Base-by-base conservation (phyloP, 2,113 vertebrate species). In the Chroicocephalus ridibundus region DNA sequence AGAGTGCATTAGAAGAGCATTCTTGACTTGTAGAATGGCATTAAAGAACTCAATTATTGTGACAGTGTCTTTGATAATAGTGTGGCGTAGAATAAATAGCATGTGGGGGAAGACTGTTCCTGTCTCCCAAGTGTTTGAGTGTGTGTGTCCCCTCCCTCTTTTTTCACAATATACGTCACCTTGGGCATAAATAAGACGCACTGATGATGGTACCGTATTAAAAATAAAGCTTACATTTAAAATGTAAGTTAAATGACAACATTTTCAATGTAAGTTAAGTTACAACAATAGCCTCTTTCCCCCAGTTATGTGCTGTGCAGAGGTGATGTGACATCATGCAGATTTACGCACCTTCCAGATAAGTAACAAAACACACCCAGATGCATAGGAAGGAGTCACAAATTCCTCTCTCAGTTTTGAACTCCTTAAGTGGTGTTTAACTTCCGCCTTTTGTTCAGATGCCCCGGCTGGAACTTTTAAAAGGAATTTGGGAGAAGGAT, bases 291-390 rank as follows among this genome's bases (percentile, higher is more conserved):
- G 5, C 32, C 9, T 85, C 8, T 42, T 70, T 88, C 27, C 78
- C 22, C 42, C n/a, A 36, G 31, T 71, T 83, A 36, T 0, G 2
- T 69, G 40, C 5, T 0, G 2, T 69, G 40, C 5, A 31, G 31
- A 40, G 58, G 26, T 81, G 64, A 25, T 68, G 42, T 71, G 76
- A 49, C n/a, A 29, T 58, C 31, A 47, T 54, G 9, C 2, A n/a
- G 29, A 24, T 81, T 90, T 88, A 26, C 54, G 26, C 38, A 19
- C n/a, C 29, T 79, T 64, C 36, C 47, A 51, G 81, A 55, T 44
- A 47, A 90, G 55, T 38, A 69, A 42, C 25, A 32, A 80, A 79
- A 4, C 42, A 42, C 36, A 31, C 24, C 51, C 10, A 13, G 27
- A 25, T 82, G 40, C 52, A 9, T 57, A 57, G 91, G 74, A 94